Percentiles rank a stretch among this genome's conserved stretches.
These are phyloP conservation scores for Coleophora deauratella DNA, from an alignment of 2,888 invertebrate genomes.

Conservation along the genomic window DNA sequence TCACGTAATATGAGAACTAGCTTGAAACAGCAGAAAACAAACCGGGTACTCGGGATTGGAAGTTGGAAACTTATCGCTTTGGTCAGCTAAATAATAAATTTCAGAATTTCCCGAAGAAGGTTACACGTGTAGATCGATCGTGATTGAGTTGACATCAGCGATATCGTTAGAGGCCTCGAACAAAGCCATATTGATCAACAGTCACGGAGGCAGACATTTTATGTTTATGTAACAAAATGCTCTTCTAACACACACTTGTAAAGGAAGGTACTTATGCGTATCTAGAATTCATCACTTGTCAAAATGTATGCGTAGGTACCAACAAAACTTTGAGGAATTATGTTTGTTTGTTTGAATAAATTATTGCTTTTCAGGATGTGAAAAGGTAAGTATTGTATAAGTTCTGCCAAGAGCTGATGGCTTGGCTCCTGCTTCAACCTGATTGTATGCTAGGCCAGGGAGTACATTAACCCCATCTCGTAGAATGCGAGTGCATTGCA, in stretches of 20 bases:
- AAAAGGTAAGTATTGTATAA: too few relatives aligned
- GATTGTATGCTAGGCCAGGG: not conserved
- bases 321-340: too few relatives aligned
- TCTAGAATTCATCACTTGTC: too few relatives aligned
- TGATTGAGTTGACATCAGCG: not conserved
- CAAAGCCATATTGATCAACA: not conserved
- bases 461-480: not conserved
- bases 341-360: too few relatives aligned
- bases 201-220: not conserved
- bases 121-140: slow-evolving; percentile 51
- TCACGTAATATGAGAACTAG: slow-evolving; percentile 4
- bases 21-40: slow-evolving; percentile 4
- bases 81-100: not conserved
- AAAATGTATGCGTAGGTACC: too few relatives aligned
- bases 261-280: too few relatives aligned
- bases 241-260: too few relatives aligned
- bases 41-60: slow-evolving; percentile 18
- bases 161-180: not conserved
- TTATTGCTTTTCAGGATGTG: too few relatives aligned
- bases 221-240: too few relatives aligned
- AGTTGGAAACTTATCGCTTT: slow-evolving; percentile 11
- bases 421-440: slow-evolving; percentile 1
- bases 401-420: too few relatives aligned
- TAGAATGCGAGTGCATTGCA: slow-evolving; percentile 33
- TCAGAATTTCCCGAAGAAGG: slow-evolving; percentile 43